Percentiles rank a stretch among this genome's conserved stretches.
phyloP scores from a whole-genome alignment of 2,797 vertebrate species.

The Pseudochaenichthys georgianus region DNA sequence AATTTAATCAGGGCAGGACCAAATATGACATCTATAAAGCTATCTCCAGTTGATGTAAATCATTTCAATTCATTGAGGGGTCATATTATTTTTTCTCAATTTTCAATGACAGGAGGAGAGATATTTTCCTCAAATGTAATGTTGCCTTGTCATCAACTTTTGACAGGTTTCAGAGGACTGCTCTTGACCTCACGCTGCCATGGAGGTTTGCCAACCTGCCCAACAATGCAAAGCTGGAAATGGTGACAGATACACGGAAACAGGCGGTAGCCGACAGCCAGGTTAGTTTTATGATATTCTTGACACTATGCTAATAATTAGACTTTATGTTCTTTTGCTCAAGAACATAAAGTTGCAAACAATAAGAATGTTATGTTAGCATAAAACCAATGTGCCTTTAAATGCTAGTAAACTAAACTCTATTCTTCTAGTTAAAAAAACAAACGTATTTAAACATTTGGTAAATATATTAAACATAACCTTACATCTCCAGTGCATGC shows the following conservation, averaged over 20 bases:
- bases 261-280: slow-evolving; percentile 77
- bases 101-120: not conserved
- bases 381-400: too few species aligned
- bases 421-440: too few species aligned
- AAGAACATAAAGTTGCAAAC: too few species aligned
- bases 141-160: not conserved
- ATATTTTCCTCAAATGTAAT: not conserved
- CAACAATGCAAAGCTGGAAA: slow-evolving; percentile 98
- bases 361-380: too few species aligned
- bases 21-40: not conserved
- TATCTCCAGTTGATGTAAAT: not conserved
- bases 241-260: slow-evolving; percentile 88
- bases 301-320: too few species aligned
- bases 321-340: too few species aligned
- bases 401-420: too few species aligned
- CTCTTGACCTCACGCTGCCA: slow-evolving; percentile 92
- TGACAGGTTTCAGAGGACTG: slow-evolving; percentile 93
- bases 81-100: not conserved
- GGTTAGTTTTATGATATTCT: slow-evolving; percentile 78
- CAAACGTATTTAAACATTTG: too few species aligned
- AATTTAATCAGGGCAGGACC: not conserved
- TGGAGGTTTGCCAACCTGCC: slow-evolving; percentile 97
- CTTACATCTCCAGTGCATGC: too few species aligned
- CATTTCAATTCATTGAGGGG: not conserved
- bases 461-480: too few species aligned